Conservation (phyloP, 2,113 vertebrate species). For the Nesoenas mayeri region DNA sequence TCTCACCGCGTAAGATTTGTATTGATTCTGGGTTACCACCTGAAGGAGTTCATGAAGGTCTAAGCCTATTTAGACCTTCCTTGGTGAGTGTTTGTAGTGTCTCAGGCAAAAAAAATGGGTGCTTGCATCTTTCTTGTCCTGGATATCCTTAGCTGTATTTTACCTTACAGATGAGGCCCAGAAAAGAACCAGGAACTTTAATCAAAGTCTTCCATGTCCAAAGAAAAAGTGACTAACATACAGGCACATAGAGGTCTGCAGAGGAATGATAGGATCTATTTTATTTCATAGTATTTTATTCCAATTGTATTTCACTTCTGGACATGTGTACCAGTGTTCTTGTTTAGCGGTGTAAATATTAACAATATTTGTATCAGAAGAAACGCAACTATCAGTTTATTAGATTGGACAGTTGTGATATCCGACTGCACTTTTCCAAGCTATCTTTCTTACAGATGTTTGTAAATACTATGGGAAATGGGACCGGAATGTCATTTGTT, state of each 20-base stretch:
- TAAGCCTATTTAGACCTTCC: background rate
- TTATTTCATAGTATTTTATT: background rate
- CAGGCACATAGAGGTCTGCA: accelerated
- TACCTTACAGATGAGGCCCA: background rate
- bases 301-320: background rate
- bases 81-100: background rate
- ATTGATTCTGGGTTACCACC: background rate
- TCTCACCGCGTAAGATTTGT: background rate
- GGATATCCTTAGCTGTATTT: background rate
- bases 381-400: background rate
- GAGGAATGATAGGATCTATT: background rate
- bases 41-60: background rate
- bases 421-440: background rate
- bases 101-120: background rate
- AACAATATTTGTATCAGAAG: background rate
- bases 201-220: background rate
- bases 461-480: background rate
- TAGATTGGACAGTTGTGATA: background rate
- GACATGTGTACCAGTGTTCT: background rate
- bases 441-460: background rate
- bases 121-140: background rate
- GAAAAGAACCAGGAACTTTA: background rate
- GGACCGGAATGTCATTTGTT: background rate
- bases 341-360: background rate
- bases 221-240: background rate